Evolutionary conservation across 2,888 invertebrate genomes (phyloP).

Genomic region (Drosophila buzzatii): DNA sequence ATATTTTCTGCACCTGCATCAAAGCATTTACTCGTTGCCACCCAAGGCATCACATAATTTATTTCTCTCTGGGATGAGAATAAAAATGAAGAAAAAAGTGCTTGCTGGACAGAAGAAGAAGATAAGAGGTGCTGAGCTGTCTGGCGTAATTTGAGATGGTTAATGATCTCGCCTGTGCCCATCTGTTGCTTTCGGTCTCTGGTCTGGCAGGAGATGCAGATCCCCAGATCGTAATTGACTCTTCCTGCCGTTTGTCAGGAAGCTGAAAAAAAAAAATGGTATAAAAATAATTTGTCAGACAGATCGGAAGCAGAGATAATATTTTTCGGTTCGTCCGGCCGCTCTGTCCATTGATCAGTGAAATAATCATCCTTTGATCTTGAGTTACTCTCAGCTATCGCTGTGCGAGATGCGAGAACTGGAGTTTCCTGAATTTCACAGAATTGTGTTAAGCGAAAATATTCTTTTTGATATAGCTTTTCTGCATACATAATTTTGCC

Average conservation of each 20-base stretch:
- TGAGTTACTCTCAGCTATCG: slow-evolving; percentile 41
- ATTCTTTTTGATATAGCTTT: neutral
- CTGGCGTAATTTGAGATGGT: slow-evolving; percentile 67
- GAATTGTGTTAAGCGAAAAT: neutral
- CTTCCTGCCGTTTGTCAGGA: slow-evolving; percentile 68
- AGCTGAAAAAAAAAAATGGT: slow-evolving; percentile 57
- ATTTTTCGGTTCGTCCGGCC: slow-evolving; percentile 33
- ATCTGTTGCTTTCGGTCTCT: slow-evolving; percentile 66
- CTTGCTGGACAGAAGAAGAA: slow-evolving; percentile 14
- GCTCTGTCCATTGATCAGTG: slow-evolving; percentile 66
- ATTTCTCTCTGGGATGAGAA: slow-evolving; percentile 2
- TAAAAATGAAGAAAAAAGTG: slow-evolving; percentile 12
- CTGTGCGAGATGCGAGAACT: neutral
- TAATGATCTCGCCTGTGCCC: slow-evolving; percentile 60
- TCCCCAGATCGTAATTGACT: slow-evolving; percentile 57
- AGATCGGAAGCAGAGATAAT: slow-evolving; percentile 72
- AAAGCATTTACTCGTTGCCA: neutral
- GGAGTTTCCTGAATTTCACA: slow-evolving; percentile 8
- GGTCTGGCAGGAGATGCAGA: slow-evolving; percentile 52
- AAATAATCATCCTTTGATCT: slow-evolving; percentile 73
- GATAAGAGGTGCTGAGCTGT: slow-evolving; percentile 55
- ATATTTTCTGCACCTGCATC: slow-evolving; percentile 30
- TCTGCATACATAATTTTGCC: slow-evolving; percentile 24
- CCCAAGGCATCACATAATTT: slow-evolving; percentile 6
- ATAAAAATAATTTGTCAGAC: slow-evolving; percentile 47